phyloP scores from a whole-genome alignment of 2,113 vertebrate species.

The Pyrgilauda ruficollis region DNA sequence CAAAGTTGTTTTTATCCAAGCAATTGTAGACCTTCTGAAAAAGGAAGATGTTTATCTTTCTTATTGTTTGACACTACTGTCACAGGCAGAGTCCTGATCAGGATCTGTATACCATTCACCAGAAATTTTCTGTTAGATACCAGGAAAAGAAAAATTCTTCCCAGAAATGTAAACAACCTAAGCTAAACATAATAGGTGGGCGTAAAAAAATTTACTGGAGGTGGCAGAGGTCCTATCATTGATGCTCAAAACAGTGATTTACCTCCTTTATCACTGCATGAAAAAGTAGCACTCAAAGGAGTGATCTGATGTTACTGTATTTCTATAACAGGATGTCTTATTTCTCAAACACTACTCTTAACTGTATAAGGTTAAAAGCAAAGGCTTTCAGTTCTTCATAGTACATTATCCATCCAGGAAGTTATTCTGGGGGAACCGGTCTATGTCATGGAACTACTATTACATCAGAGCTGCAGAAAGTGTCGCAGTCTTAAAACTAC shows the following conservation, averaged over 20 bases:
- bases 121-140: not conserved
- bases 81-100: not conserved
- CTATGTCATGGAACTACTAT: not conserved
- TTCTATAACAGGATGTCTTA: not conserved
- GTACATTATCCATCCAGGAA: not conserved
- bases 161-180: not conserved
- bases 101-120: fast-evolving
- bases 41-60: not conserved
- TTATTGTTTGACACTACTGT: fast-evolving
- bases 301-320: not conserved
- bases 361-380: not conserved
- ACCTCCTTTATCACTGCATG: not conserved
- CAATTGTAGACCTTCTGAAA: not conserved
- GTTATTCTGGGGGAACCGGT: not conserved
- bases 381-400: not conserved
- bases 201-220: not conserved
- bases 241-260: not conserved
- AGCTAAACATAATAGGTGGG: not conserved
- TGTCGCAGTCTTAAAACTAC: not conserved
- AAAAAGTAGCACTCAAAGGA: not conserved
- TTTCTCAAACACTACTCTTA: not conserved
- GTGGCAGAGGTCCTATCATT: not conserved
- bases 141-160: not conserved
- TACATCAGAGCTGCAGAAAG: not conserved
- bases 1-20: not conserved